These are phyloP conservation scores for Opisthograptis luteolata DNA, from an alignment of 2,888 invertebrate species.

Conservation along the genomic window DNA sequence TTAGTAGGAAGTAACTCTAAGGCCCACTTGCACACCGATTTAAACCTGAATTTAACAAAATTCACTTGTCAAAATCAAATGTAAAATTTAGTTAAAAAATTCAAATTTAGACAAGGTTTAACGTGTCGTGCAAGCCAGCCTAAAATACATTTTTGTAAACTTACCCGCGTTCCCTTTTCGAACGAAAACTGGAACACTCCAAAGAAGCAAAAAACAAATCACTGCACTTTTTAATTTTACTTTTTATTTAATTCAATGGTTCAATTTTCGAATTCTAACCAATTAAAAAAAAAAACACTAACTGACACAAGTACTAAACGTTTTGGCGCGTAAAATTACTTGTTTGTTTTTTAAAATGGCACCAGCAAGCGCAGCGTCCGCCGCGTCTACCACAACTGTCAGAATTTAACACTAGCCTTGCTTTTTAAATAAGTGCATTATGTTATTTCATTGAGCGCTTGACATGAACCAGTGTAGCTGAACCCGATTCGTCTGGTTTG, in stretches of 20 bases:
- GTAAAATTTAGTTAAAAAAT: too few relatives aligned
- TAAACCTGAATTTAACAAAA: too few relatives aligned
- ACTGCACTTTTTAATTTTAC: constrained; percentile 45
- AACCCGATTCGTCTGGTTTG: neutral
- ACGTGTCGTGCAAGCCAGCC: too few relatives aligned
- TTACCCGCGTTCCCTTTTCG: constrained; percentile 44
- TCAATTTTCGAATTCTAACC: constrained; percentile 35
- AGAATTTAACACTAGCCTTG: constrained; percentile 48
- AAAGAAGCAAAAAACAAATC: constrained; percentile 50
- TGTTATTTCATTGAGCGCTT: constrained; percentile 39
- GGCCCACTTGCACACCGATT: too few relatives aligned
- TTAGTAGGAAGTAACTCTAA: too few relatives aligned
- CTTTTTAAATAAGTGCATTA: constrained; percentile 46
- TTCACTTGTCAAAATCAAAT: too few relatives aligned
- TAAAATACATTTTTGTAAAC: neutral
- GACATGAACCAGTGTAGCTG: constrained; percentile 8
- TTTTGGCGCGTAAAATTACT: constrained; percentile 57
- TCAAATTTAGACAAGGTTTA: too few relatives aligned
- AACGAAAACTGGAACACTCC: constrained; percentile 48
- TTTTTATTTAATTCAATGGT: constrained; percentile 46
- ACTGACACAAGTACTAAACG: constrained; percentile 62
- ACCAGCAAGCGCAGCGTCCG: constrained; percentile 55
- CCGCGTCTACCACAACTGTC: constrained; percentile 63
- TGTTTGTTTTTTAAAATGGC: constrained; percentile 45
- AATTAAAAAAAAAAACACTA: constrained; percentile 48